Percentiles rank a stretch among this genome's conserved stretches.
phyloP scores from a whole-genome alignment of 2,888 invertebrate genomes.

The Amphipyra tragopoginis region DNA sequence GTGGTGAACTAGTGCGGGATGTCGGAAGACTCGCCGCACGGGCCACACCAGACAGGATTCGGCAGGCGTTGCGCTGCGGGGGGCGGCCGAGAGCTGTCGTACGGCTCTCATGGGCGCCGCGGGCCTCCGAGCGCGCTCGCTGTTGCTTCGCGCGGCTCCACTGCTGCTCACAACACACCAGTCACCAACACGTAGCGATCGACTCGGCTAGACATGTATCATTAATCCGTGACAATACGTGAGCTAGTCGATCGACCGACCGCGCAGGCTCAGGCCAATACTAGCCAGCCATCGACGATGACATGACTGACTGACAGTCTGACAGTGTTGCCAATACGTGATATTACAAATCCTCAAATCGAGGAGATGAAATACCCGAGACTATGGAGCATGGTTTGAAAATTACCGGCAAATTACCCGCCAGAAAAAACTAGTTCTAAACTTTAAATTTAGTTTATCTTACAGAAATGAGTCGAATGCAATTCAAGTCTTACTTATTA shows the following conservation, averaged over 20 bases:
- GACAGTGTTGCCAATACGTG: too few species aligned
- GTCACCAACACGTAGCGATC: not conserved
- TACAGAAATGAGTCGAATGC: too few species aligned
- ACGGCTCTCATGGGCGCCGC: slow-evolving; percentile 26
- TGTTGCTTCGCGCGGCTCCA: slow-evolving; percentile 1
- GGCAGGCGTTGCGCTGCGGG: not conserved
- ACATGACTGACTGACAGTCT: slow-evolving; percentile 33
- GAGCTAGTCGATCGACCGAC: slow-evolving; percentile 32
- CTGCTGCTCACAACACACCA: slow-evolving; percentile 3
- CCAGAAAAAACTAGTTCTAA: too few species aligned
- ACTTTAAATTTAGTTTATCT: too few species aligned
- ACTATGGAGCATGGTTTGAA: too few species aligned
- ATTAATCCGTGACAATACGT: too few species aligned
- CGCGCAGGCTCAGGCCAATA: slow-evolving; percentile 19
- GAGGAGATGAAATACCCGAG: too few species aligned
- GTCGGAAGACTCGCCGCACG: not conserved
- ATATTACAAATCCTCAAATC: too few species aligned
- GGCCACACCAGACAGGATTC: slow-evolving; percentile 9
- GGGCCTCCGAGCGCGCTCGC: not conserved
- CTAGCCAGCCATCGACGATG: slow-evolving; percentile 3
- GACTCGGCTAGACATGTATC: too few species aligned
- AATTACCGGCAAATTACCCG: too few species aligned
- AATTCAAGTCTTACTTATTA: too few species aligned
- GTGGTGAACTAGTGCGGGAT: slow-evolving; percentile 17
- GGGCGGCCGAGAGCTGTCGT: too few species aligned